Evolutionary conservation across 2,113 vertebrate genomes (phyloP).

Genomic region (Eulemur macaco): DNA sequence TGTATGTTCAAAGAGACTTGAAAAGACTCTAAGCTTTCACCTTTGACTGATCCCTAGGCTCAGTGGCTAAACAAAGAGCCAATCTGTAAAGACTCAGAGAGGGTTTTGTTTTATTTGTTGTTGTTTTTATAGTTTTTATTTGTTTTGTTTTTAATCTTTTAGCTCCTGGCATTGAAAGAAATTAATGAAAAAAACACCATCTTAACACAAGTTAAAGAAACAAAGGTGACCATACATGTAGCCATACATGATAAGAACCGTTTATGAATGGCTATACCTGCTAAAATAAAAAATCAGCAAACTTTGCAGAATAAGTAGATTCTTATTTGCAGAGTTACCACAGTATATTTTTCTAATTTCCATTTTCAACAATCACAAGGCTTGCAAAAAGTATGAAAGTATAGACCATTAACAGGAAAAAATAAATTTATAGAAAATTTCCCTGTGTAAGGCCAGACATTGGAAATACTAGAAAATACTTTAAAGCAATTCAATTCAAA

Average conservation of each 20-base stretch:
- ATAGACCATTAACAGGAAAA: background rate
- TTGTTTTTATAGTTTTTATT: background rate
- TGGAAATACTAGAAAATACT: background rate
- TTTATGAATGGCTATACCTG: background rate
- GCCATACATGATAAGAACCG: background rate
- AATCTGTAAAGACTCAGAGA: background rate
- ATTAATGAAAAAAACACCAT: background rate
- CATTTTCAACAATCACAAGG: background rate
- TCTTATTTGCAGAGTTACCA: background rate
- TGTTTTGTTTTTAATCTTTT: background rate
- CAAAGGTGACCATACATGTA: background rate
- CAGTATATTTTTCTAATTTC: background rate
- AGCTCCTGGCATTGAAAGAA: background rate
- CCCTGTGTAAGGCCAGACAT: background rate
- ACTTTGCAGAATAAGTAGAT: background rate
- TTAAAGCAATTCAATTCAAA: background rate
- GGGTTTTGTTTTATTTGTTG: background rate
- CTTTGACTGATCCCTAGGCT: background rate
- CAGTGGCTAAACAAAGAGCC: background rate
- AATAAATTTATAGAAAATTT: background rate
- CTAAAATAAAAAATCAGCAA: background rate
- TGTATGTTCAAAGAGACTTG: background rate
- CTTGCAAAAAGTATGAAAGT: background rate
- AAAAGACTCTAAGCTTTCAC: background rate
- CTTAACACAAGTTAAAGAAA: background rate